phyloP scores from a whole-genome alignment of 2,113 vertebrate genomes.

The Mus spicilegus region DNA sequence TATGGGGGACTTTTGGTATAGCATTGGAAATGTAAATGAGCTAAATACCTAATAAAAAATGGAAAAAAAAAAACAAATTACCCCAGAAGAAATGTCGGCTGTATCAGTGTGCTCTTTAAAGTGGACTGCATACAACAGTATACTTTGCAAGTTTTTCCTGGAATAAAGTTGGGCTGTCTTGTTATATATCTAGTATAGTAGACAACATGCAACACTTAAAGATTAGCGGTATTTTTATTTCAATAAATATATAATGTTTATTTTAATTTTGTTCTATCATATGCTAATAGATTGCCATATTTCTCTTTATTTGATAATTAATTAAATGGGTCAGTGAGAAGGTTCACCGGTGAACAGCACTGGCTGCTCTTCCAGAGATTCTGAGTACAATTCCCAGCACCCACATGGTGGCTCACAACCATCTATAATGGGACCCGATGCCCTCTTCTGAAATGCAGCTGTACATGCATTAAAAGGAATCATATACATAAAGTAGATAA shows the following conservation, averaged over 20 bases:
- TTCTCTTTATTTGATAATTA: neutral
- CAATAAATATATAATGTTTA: neutral
- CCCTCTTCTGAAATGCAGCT: too few species aligned
- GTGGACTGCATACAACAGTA: neutral
- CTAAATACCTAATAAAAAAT: too few species aligned
- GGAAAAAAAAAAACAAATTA: too few species aligned
- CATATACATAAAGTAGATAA: too few species aligned
- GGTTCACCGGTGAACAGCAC: too few species aligned
- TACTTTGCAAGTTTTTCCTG: neutral
- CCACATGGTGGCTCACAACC: too few species aligned
- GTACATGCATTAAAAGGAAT: too few species aligned
- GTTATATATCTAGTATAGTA: neutral
- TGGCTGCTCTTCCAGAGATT: too few species aligned
- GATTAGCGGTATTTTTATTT: slow-evolving; percentile 33
- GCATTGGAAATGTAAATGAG: too few species aligned
- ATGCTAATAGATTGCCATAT: neutral
- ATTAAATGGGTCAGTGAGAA: neutral
- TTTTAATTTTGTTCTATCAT: neutral
- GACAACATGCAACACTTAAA: neutral
- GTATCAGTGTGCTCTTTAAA: neutral
- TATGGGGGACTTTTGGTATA: too few species aligned
- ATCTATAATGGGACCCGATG: too few species aligned
- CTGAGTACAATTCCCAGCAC: too few species aligned
- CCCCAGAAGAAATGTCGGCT: neutral
- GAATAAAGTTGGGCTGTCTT: neutral